Conservation (phyloP, 2,113 vertebrate species). For the Physeter macrocephalus region DNA sequence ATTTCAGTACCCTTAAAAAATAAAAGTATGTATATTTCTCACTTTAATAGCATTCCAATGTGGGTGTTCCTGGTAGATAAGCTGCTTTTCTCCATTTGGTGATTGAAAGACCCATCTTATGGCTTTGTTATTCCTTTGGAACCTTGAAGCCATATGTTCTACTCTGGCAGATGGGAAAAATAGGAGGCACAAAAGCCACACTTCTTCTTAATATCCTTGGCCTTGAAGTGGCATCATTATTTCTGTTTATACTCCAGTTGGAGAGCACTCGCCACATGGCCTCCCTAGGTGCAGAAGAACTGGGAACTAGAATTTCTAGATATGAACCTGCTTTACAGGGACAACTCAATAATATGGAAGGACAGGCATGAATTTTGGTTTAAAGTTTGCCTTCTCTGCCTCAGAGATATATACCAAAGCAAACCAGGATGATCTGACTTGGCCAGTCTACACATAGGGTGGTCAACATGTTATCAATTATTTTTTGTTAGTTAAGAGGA, state of each 20-base stretch:
- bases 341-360: not conserved
- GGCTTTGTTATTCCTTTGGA: not conserved
- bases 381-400: not conserved
- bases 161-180: not conserved
- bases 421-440: not conserved
- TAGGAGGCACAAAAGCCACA: not conserved
- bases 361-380: not conserved
- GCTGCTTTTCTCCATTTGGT: not conserved
- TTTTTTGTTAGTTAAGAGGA: not conserved
- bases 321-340: not conserved
- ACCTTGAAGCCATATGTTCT: not conserved
- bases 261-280: not conserved
- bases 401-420: not conserved
- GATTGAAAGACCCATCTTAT: not conserved
- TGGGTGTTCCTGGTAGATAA: not conserved
- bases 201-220: not conserved
- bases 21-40: not conserved
- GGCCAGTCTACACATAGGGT: not conserved
- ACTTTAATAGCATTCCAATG: not conserved
- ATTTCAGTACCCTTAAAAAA: not conserved
- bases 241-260: not conserved
- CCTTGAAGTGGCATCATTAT: not conserved
- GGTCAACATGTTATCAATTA: not conserved
- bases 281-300: not conserved
- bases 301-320: not conserved